Conservation (phyloP, 1,140 invertebrate genomes). For the Eriosoma lanigerum region DNA sequence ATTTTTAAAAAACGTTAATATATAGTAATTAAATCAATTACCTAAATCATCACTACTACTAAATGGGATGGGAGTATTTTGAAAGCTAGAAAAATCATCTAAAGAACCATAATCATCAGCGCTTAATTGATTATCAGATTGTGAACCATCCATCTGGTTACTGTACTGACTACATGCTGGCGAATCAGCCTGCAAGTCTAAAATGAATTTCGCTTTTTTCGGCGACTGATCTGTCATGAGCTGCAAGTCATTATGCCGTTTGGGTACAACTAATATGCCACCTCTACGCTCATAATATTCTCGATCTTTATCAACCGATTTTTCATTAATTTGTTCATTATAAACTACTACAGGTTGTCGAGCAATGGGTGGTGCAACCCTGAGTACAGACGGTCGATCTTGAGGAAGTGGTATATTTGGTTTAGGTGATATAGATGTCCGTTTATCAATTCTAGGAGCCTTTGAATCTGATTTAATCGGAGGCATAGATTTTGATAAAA, state of each 20-base stretch:
- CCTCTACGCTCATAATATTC: slow-evolving; percentile 20
- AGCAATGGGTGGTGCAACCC: slow-evolving; percentile 30
- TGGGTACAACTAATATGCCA: slow-evolving; percentile 23
- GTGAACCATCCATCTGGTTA: slow-evolving; percentile 13
- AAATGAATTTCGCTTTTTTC: slow-evolving; percentile 16
- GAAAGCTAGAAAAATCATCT: slow-evolving; percentile 17
- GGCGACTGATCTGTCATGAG: background rate
- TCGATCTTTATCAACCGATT: background rate
- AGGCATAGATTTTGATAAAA: slow-evolving; percentile 58
- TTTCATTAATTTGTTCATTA: background rate
- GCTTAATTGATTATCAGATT: slow-evolving; percentile 9
- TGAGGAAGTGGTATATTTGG: slow-evolving; percentile 11
- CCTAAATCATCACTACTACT: background rate
- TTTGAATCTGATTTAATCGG: slow-evolving; percentile 57
- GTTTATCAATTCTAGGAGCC: slow-evolving; percentile 56
- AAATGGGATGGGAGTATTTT: background rate
- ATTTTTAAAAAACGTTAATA: no score
- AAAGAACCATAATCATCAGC: background rate
- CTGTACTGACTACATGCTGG: slow-evolving; percentile 2
- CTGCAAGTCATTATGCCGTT: background rate
- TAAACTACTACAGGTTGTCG: slow-evolving; percentile 35
- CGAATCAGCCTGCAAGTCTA: background rate
- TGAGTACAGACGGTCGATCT: slow-evolving; percentile 48
- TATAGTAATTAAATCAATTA: no score
- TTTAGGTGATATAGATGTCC: slow-evolving; percentile 52